A percentile compares a stretch with the other conserved stretches of the same genome.
These are phyloP conservation scores for Ophion slaviceki DNA, from an alignment of 2,888 invertebrate genomes.

Conservation along the genomic window DNA sequence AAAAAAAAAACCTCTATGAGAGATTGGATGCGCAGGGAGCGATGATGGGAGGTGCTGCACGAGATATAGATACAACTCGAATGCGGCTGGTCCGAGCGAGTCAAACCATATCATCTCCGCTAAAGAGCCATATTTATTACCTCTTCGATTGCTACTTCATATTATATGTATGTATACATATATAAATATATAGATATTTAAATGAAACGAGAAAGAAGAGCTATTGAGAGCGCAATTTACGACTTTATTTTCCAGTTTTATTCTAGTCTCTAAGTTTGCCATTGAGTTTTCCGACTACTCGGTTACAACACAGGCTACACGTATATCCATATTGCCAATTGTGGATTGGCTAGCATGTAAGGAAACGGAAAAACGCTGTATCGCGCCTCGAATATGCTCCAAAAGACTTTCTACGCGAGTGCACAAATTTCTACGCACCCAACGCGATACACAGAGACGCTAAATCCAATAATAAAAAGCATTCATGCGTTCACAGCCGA, in stretches of 20 bases:
- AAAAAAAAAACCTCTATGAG: constrained; percentile 5
- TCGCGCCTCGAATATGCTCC: constrained; percentile 75
- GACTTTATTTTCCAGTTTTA: constrained; percentile 68
- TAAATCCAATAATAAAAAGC: constrained; percentile 7
- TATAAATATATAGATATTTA: constrained; percentile 32
- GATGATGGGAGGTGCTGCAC: constrained; percentile 52
- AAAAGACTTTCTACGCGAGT: constrained; percentile 30
- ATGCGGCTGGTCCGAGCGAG: constrained; percentile 70
- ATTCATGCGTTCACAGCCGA: not conserved
- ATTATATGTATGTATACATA: constrained; percentile 50
- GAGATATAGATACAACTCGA: constrained; percentile 61
- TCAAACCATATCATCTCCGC: constrained; percentile 66
- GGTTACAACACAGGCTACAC: constrained; percentile 46
- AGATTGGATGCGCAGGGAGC: constrained; percentile 6
- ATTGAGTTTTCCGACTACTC: constrained; percentile 67
- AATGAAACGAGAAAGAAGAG: constrained; percentile 50
- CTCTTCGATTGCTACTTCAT: constrained; percentile 63
- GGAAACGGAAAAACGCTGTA: constrained; percentile 52
- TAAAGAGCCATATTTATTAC: constrained; percentile 62
- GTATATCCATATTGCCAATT: constrained; percentile 71
- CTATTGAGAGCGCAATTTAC: constrained; percentile 27
- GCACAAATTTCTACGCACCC: constrained; percentile 3
- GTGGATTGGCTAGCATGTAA: constrained; percentile 66
- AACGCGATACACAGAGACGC: not conserved
- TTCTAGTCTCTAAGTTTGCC: constrained; percentile 70